These are phyloP conservation scores for Chrysemys picta DNA, from an alignment of 2,113 vertebrate genomes.

Conservation along the genomic window DNA sequence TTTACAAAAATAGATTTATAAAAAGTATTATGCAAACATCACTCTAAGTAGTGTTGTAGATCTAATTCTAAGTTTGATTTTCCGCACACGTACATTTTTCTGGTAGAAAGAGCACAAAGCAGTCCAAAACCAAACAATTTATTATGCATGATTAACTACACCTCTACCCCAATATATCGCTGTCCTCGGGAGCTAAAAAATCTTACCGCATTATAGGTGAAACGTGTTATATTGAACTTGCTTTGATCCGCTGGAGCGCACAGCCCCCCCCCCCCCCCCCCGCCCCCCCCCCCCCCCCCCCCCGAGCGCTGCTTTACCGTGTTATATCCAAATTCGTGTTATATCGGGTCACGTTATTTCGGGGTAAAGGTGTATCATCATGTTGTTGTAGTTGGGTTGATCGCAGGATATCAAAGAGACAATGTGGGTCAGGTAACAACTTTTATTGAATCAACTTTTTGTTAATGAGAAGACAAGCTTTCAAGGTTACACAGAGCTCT, in stretches of 20 bases:
- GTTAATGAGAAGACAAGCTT: background rate
- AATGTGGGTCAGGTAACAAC: background rate
- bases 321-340: too few relatives aligned
- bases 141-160: background rate
- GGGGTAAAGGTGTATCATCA: background rate
- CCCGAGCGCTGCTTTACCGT: too few relatives aligned
- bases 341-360: too few relatives aligned
- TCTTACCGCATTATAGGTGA: too few relatives aligned
- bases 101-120: background rate
- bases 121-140: background rate
- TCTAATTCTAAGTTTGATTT: background rate
- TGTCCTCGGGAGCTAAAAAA: too few relatives aligned
- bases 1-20: background rate
- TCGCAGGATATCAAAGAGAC: background rate
- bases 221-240: too few relatives aligned
- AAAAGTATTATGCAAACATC: background rate
- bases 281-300: too few relatives aligned
- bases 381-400: background rate
- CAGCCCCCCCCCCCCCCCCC: too few relatives aligned
- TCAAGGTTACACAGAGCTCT: background rate
- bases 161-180: too few relatives aligned
- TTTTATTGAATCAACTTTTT: background rate
- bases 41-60: background rate
- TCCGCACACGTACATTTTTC: background rate
- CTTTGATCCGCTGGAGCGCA: too few relatives aligned